Base-by-base conservation (phyloP, 2,113 vertebrate genomes). In the Agapornis roseicollis region DNA sequence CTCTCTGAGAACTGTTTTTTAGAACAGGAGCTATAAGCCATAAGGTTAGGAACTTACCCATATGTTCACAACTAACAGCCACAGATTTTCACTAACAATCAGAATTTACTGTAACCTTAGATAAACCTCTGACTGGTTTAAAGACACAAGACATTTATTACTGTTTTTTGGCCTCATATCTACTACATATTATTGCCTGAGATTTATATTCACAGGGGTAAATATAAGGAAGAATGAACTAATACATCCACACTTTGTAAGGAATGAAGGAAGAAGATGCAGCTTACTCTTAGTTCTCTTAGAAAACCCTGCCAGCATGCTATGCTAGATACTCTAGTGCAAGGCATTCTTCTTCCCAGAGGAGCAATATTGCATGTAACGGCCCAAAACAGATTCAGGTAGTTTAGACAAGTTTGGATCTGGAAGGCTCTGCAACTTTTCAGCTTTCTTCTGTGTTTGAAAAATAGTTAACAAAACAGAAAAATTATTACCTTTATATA, bases 61-160 rank as follows among this genome's bases (percentile, higher is more conserved):
- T 64, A 39, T 29, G 8, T 14, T 72, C 55, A 42, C 8, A 89
- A 73, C 44, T n/a, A 80, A 56, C 20, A 81, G 11, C 11, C 16
- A 4, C 44, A 46, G 22, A 58, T 44, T 81, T 87, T 89, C 52
- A 71, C 11, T 60, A 49, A 29, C 5, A 42, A 41, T 58, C 47
- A 79, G 39, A 85, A 55, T 0, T 65, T 49, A 35, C 2, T 15
- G 39, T 2, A 47, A n/a, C 4, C 22, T 88, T 52, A 61, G 12
- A 49, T 18, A 52, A 64, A 42, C 25, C 33, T 80, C 65, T 63
- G 13, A 37, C 20, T 53, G 13, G 15, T 72, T 88, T 60, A 64
- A 68, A 82, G 29, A 31, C 1, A 3, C 17, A 24, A 77, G 11
- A 31, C 6, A 22, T 49, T 83, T 77, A 22, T 22, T 0, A 0